phyloP scores from a whole-genome alignment of 2,888 invertebrate genomes.

The Coenonympha arcania region DNA sequence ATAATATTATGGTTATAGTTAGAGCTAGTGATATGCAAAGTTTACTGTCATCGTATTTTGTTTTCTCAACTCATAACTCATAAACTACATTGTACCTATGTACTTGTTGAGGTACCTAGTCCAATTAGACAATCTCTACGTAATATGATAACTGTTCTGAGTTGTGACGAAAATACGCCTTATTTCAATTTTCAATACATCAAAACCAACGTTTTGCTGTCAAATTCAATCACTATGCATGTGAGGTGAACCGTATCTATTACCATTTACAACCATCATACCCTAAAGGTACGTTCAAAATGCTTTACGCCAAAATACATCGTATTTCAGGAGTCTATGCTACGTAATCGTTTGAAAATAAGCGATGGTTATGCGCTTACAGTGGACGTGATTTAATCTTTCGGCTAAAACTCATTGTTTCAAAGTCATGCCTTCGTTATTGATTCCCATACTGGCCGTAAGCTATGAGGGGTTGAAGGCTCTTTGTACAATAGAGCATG shows the following conservation, averaged over 20 bases:
- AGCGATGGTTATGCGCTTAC: not conserved
- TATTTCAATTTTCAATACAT: not conserved
- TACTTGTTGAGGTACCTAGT: too few relatives aligned
- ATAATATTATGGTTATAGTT: too few relatives aligned
- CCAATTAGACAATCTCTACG: slow-evolving; percentile 9
- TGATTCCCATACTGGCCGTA: slow-evolving; percentile 16
- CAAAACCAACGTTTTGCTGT: not conserved
- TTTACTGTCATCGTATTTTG: too few relatives aligned
- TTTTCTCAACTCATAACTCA: too few relatives aligned
- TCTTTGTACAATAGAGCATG: slow-evolving; percentile 18
- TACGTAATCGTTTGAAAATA: slow-evolving; percentile 1
- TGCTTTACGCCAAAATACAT: not conserved
- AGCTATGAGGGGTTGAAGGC: slow-evolving; percentile 22
- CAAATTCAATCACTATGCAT: not conserved
- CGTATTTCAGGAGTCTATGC: not conserved
- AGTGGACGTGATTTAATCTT: slow-evolving; percentile 9
- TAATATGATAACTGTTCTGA: slow-evolving; percentile 1
- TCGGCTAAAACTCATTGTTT: slow-evolving; percentile 18
- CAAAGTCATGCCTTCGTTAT: slow-evolving; percentile 17
- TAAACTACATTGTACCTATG: slow-evolving; percentile 14
- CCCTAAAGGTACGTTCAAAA: not conserved
- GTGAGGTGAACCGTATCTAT: slow-evolving; percentile 3
- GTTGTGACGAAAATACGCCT: not conserved
- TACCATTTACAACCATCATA: slow-evolving; percentile 7
- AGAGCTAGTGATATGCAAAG: too few relatives aligned